These are phyloP conservation scores for Pachypanchax playfairii DNA, from an alignment of 2,113 vertebrate species.

Conservation along the genomic window DNA sequence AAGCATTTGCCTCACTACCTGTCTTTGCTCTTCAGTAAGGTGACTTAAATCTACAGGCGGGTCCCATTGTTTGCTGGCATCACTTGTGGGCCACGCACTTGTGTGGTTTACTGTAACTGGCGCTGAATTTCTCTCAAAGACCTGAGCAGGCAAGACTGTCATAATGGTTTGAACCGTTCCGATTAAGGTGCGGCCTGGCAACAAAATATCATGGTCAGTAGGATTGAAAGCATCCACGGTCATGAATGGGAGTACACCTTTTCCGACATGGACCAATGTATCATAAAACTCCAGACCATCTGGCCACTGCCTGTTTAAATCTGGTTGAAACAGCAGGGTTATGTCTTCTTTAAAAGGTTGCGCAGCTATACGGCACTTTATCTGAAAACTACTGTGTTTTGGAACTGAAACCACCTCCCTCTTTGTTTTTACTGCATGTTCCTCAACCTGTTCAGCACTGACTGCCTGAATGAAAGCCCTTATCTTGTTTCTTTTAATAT, in stretches of 20 bases:
- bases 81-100: fast-evolving
- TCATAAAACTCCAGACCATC: slow-evolving; percentile 33
- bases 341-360: slow-evolving; percentile 22
- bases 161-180: not conserved
- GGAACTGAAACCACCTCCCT: not conserved
- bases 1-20: slow-evolving; percentile 5
- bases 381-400: not conserved
- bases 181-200: not conserved
- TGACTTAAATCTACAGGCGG: slow-evolving; percentile 20
- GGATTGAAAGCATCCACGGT: slow-evolving; percentile 6
- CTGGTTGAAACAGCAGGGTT: slow-evolving; percentile 16
- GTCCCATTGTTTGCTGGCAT: slow-evolving; percentile 8
- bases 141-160: slow-evolving; percentile 2
- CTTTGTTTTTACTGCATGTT: slow-evolving; percentile 7
- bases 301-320: slow-evolving; percentile 22
- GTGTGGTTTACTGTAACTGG: not conserved
- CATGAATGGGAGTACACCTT: not conserved
- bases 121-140: not conserved
- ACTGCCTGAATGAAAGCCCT: slow-evolving; percentile 27
- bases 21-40: not conserved
- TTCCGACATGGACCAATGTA: slow-evolving; percentile 6
- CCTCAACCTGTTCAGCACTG: not conserved
- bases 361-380: not conserved
- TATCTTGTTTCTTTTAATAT: slow-evolving; percentile 13
- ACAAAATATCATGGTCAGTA: slow-evolving; percentile 16